Base-by-base conservation (phyloP, 2,888 invertebrate genomes). In the Conomelus anceps region DNA sequence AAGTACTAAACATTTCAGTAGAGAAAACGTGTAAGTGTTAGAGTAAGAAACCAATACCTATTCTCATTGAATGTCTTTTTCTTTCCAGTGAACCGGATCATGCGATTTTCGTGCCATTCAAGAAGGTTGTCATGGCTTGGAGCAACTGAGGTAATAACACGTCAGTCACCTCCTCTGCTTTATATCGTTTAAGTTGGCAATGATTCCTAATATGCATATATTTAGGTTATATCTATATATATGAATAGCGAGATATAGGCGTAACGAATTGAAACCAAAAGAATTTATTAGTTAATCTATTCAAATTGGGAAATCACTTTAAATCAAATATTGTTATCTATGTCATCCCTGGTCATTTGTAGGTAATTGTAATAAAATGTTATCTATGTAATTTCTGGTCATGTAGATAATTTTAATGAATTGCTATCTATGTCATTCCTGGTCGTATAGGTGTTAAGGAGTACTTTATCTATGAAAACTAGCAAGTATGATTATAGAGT, bases 51-150 rank as follows among this genome's bases (percentile, higher is more conserved):
- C n/a, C n/a, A 84, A 87, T 88, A 89, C 89, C 20, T 86, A 41
- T 90, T 89, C 90, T 89, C 90, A 90, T 92, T 91, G 1, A 89
- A 84, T 90, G 89, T 91, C 91, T 91, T 91, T 92, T 91, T 92
- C 91, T 92, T 94, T 92, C 90, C 91, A 95, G 96, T 91, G 95
- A 96, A 91, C 94, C 95, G 0, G 94, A 95, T 84, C 95, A 95
- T 92, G 96, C 96, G 23, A 94, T 97, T 86, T 97, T 97, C 92
- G 96, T 97, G 89, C 96, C 97, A 88, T 97, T 97, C 94, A 95
- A 95, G 92, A 97, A 97, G 92, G 96, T 97, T 89, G 96, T 97
- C 89, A 96, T 97, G 95, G 97, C 97, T 0, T 97, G 97, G 97
- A 94, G 93, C 92, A 93, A 93, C 91, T 91, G 88, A 91, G 84